phyloP scores from a whole-genome alignment of 2,888 invertebrate genomes.

The Aricia artaxerxes region DNA sequence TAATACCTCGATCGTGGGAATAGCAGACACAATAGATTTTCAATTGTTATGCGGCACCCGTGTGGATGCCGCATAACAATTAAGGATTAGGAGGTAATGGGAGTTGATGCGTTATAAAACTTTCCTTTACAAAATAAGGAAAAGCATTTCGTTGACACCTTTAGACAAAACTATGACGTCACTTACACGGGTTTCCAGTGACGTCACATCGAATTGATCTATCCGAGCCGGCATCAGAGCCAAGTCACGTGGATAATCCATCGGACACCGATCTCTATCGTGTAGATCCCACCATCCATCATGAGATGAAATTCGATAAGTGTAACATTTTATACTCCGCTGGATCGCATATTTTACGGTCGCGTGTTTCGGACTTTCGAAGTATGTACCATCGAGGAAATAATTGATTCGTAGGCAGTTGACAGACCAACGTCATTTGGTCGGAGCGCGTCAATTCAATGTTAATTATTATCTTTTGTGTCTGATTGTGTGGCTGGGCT shows the following conservation, averaged over 20 bases:
- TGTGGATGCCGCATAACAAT: no score
- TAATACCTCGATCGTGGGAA: no score
- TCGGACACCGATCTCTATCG: constrained; percentile 5
- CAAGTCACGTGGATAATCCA: not conserved
- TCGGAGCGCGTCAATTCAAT: no score
- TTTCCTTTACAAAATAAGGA: not conserved
- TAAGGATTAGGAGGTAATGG: no score
- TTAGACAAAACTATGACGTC: not conserved
- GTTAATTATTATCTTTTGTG: no score
- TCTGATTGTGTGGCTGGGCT: no score
- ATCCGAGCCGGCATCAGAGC: not conserved
- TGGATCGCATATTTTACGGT: not conserved
- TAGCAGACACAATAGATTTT: no score
- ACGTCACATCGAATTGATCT: not conserved
- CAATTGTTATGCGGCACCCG: no score
- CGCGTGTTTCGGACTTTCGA: not conserved
- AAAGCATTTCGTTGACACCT: not conserved
- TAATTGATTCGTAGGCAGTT: not conserved
- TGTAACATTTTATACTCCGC: not conserved
- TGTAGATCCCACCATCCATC: not conserved
- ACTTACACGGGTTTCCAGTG: not conserved
- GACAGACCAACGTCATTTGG: not conserved
- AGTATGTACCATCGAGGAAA: not conserved
- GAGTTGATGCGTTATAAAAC: no score
- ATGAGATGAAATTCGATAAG: not conserved